Evolutionary conservation across 2,797 vertebrate species (phyloP), one percentile per base, ranked within the genome.

Genomic region (Miichthys miiuy): DNA sequence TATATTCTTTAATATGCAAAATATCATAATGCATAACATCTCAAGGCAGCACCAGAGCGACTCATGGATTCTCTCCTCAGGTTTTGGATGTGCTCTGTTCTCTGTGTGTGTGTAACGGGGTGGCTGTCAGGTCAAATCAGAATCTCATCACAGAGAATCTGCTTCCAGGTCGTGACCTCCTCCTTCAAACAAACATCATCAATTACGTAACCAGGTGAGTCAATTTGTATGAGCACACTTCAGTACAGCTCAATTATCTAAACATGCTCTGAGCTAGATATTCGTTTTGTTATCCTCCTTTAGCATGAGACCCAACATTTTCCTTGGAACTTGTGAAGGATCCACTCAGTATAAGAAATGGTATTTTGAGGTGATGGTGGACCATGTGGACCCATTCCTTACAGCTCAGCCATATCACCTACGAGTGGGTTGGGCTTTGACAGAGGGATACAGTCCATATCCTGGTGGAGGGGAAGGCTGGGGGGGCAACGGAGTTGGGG

Each of bases 91-190:
- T 99, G 13, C 95, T 99, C 11, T 98, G 97, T 88, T 99, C 97
- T 66, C 94, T 99, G 0, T 99, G 97, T 56, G 97, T 99, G 57
- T 99, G 98, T 88, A 99, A 99, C 2, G 97, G 97, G 0, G 98
- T 99, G 48, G 98, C 98, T 0, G 98, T 99, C 0, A 96, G 97
- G 80, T 98, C 98, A 83, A 99, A 98, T 90, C 98, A 99, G 92
- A 98, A 97, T 80, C 97, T 99, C 80, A 99, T 99, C 93, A 97
- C 97, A 0, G 98, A 99, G 94, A 99, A 99, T 90, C 93, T 99
- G 17, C 96, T 99, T 75, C 97, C 98, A 0, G 96, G 97, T 7
- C 95, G 98, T 0, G 97, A 99, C 80, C 96, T 99, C 5, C 94
- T 99, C 6, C 95, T 99, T 77, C 98, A 99, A 91, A 98, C 97